Evolutionary conservation across 1,140 invertebrate genomes (phyloP), one percentile per base, ranked within the genome.

Genomic region (Aphidius gifuensis): DNA sequence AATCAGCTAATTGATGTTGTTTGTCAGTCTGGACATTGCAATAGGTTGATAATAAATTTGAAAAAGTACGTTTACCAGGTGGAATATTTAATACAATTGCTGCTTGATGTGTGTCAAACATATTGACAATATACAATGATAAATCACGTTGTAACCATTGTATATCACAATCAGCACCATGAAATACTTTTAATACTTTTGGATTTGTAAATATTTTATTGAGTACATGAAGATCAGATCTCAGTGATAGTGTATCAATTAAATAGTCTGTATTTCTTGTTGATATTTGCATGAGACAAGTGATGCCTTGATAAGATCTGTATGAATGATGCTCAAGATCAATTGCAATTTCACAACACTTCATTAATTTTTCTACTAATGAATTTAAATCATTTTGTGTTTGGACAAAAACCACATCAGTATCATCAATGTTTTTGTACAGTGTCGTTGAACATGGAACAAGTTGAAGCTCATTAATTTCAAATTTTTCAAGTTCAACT

Each of bases 101-200:
- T 0, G 96, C 96, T 71, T 92, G 87, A 75, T 94, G 86, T 0
- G 97, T 99, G 75, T 99, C 97, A 78, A 99, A 98, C 88, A 99
- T 89, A 71, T 98, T 97, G 0, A 99, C 95, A 16, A 99, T 77
- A 74, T 99, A 99, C 0, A 99, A 68, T 0, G 93, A 92, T 60
- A 99, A 88, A 83, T 99, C 97, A 51, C 93, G 84, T 76, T 99
- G 97, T 23, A 99, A 80, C 97, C 97, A 99, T 23, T 88, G 79
- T 43, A 99, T 85, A 76, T 99, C 97, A 50, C 72, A 83, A 61
- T 95, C 88, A 1, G 93, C 91, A 46, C 97, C 97, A 76, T 99
- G 97, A 69, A 99, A 91, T 4, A 99, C 93, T 83, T 99, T 99
- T 0, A 98, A 70, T 71, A 98, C 90, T 42, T 85, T 88, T 4